Conservation (phyloP, 1,140 invertebrate genomes). For the Zaprionus inermis region DNA sequence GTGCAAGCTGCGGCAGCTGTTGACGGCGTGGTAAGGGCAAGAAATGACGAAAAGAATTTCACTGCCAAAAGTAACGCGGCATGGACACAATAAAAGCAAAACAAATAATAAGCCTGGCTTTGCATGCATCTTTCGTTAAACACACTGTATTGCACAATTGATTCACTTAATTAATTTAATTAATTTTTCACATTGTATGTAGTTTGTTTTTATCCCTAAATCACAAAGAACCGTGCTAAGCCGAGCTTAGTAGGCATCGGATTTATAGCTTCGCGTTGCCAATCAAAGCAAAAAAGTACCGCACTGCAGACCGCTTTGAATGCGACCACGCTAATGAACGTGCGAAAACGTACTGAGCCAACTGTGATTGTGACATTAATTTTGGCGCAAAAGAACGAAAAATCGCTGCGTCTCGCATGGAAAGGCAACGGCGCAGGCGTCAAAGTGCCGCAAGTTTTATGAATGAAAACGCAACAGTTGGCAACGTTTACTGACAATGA, state of each 20-base stretch:
- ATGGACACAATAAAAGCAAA: constrained; percentile 4
- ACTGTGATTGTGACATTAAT: constrained; percentile 62
- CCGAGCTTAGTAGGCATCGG: neutral
- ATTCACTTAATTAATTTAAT: neutral
- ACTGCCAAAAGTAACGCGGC: neutral
- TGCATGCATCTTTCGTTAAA: constrained; percentile 16
- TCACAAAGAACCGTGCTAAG: neutral
- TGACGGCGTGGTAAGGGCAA: constrained; percentile 43
- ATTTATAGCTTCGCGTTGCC: constrained; percentile 13
- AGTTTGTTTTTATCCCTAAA: neutral
- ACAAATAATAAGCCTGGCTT: neutral
- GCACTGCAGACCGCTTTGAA: neutral
- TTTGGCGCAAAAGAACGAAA: constrained; percentile 62
- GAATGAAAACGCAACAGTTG: constrained; percentile 76
- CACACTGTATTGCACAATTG: neutral
- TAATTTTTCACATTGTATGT: neutral
- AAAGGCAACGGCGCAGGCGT: constrained; percentile 52
- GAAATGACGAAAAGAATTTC: constrained; percentile 73
- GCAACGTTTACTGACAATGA: constrained; percentile 27
- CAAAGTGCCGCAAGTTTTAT: constrained; percentile 49
- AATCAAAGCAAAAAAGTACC: neutral
- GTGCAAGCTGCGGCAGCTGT: constrained; percentile 45
- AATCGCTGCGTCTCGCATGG: neutral
- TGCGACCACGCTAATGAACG: constrained; percentile 58
- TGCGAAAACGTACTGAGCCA: constrained; percentile 65